Conservation (phyloP, 2,797 vertebrate genomes). For the Poeciliopsis turneri region DNA sequence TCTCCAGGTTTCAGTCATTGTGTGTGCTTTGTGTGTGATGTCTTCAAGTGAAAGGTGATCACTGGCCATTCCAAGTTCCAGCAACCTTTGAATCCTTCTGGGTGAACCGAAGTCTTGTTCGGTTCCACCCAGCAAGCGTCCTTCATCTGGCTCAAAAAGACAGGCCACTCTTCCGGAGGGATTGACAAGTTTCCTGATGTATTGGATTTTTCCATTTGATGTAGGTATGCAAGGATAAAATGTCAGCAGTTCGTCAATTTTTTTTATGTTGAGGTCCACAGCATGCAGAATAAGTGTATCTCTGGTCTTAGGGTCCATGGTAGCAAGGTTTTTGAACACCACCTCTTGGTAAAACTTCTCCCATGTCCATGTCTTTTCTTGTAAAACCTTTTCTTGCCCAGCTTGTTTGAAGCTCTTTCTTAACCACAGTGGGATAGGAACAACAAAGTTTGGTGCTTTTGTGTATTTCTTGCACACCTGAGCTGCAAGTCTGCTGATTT, state of each 20-base stretch:
- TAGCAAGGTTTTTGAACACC: constrained; percentile 80
- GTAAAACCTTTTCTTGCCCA: constrained; percentile 61
- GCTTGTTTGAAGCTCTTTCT: constrained; percentile 71
- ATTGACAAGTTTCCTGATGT: constrained; percentile 80
- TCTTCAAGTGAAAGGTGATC: constrained; percentile 75
- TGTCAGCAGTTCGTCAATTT: constrained; percentile 73
- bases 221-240: constrained; percentile 82
- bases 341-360: constrained; percentile 78
- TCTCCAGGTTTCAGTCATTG: constrained; percentile 76
- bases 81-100: constrained; percentile 74
- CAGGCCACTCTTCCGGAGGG: constrained; percentile 76
- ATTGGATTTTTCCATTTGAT: constrained; percentile 74
- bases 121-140: constrained; percentile 77
- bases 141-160: constrained; percentile 80
- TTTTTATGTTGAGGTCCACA: constrained; percentile 76
- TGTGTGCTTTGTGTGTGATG: constrained; percentile 75
- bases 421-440: constrained; percentile 81
- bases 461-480: constrained; percentile 74
- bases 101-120: constrained; percentile 72
- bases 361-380: constrained; percentile 80
- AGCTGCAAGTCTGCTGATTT: constrained; percentile 66
- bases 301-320: constrained; percentile 70
- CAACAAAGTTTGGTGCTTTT: constrained; percentile 63
- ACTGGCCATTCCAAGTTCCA: constrained; percentile 82
- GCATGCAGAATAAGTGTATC: constrained; percentile 82